Conservation (phyloP, 2,888 invertebrate species). For the Plebejus melissa region DNA sequence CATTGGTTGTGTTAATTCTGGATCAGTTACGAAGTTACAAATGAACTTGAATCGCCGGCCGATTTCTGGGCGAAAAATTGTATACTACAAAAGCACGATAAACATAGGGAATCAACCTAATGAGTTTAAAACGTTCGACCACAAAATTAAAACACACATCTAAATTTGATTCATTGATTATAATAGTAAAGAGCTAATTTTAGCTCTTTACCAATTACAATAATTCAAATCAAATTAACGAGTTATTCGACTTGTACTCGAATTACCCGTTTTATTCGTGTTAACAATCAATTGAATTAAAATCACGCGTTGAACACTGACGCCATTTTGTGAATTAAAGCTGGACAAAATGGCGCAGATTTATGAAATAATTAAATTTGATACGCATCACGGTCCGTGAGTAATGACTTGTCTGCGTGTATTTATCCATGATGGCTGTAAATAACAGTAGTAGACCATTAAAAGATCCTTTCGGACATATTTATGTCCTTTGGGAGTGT, state of each 20-base stretch:
- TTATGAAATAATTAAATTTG: constrained; percentile 28
- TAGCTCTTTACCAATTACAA: too few species aligned
- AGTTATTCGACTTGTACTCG: neutral
- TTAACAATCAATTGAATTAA: constrained; percentile 2
- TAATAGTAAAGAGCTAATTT: too few species aligned
- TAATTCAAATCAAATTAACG: too few species aligned
- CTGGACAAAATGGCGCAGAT: constrained; percentile 15
- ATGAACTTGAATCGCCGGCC: too few species aligned
- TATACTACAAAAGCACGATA: too few species aligned
- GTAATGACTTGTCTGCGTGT: constrained; percentile 1
- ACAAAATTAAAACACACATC: too few species aligned
- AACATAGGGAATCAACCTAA: too few species aligned
- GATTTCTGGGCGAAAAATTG: too few species aligned
- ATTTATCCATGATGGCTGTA: constrained; percentile 15
- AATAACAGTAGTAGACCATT: constrained; percentile 4
- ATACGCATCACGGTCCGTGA: neutral
- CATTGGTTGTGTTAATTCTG: too few species aligned
- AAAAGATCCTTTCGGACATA: neutral
- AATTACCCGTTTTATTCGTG: neutral
- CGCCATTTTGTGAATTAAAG: constrained; percentile 13
- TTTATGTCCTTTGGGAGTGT: neutral
- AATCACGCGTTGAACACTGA: neutral
- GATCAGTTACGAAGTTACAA: too few species aligned
- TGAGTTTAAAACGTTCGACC: too few species aligned
- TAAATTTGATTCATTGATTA: too few species aligned